Base-by-base conservation (phyloP, 2,888 invertebrate genomes). In the Isoperla grammatica region DNA sequence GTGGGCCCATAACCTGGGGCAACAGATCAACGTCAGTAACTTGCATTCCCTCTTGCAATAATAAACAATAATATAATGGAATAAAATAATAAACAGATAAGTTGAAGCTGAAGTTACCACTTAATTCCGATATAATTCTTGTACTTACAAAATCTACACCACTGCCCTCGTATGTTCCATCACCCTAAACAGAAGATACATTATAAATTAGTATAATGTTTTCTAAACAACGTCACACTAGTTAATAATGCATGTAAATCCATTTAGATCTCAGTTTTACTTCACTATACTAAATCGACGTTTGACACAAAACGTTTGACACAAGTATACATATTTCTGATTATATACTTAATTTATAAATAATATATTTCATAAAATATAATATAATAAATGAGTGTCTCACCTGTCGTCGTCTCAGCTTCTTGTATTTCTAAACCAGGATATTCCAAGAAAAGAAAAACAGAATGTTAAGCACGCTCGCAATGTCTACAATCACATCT, bases 381-480 rank as follows among this genome's bases (percentile, higher is more conserved):
- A 2, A 19, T 42, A 46, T 63, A 63, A 60, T 57, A 60, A 29
- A 40, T 48, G 59, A 62, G 45, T 53, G 45, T 59, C 61, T 67
- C 83, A 88, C 87, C 85, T 88, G 88, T 77, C 88, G 80, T 74
- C 89, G 79, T 74, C 88, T 82, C 70, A 89, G 81, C 76, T 89
- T 89, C 79, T 88, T 86, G 83, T 88, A 88, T 82, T 88, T 89
- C 88, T 89, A 82, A 65, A 60, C 62, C 54, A 63, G 65, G 69
- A 64, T 62, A 69, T 67, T 70, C 70, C 68, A 69, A 66, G 66
- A 70, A 71, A 67, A 65, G 62, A 67, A 68, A 67, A 68, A 66
- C 66, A 65, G 64, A 67, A 64, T 65, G 64, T 53, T 59, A 53
- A 61, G 46, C 57, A 56, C 64, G 61, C 29, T 8, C 29, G 4